Evolutionary conservation across 2,113 vertebrate genomes (phyloP), one percentile per base, ranked within the genome.

Genomic region (Lathamus discolor): DNA sequence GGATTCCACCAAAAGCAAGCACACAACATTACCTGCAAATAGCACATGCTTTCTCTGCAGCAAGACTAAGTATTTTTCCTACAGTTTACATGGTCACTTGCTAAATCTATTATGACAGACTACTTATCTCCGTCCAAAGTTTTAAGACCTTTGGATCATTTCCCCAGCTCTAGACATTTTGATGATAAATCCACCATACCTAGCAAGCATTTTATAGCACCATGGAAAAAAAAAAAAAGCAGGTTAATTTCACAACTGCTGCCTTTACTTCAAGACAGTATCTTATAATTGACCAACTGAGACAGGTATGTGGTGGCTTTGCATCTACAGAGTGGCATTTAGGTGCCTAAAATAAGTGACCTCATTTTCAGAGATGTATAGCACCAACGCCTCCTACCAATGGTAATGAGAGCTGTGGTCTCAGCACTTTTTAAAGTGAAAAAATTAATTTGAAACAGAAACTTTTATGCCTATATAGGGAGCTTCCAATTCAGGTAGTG

Each of bases 61-160:
- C 14, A 88, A 64, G 69, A 78, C 43, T 52, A 57, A 74, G 83
- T 59, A 59, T 82, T 96, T 95, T 88, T 77, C n/a, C 64, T 73
- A 2, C 13, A 22, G 62, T 86, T 95, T 95, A 48, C 73, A 54
- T 41, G 77, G 90, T 92, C 33, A 83, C 80, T 93, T 96, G 27
- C 52, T 95, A 94, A 94, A 94, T 94, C 76, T 91, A 48, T 82
- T 96, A 69, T 86, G 90, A 90, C 86, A 84, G 55, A 44, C 44
- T 84, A 75, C 88, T 93, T 82, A 92, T 86, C 73, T 88, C 62
- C 79, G 89, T 79, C 39, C 43, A 79, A 62, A 91, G 37, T 24
- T 92, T 85, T 91, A 80, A 89, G 67, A 62, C 31, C 52, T 89
- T 85, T 94, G 81, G 81, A 95, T 85, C 57, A 49, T 91, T 96